These are phyloP conservation scores for Drosophila peninsularis DNA, from an alignment of 2,888 invertebrate genomes.

Conservation along the genomic window DNA sequence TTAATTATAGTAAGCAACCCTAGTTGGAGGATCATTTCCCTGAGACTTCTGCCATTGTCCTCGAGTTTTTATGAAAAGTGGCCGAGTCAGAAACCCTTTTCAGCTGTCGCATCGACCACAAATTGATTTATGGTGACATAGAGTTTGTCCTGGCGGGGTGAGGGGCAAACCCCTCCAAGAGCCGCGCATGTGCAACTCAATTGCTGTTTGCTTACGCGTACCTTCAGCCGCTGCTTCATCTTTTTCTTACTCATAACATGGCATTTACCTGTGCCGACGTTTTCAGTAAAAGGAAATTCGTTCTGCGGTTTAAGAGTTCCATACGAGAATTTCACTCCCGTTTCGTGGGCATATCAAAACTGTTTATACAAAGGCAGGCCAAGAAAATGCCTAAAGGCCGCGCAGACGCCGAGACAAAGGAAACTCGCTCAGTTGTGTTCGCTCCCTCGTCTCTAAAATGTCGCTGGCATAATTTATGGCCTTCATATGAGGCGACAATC, in stretches of 20 bases:
- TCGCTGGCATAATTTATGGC: conserved; percentile 82
- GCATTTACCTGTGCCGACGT: conserved; percentile 48
- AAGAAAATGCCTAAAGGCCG: conserved; percentile 53
- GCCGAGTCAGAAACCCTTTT: conserved; percentile 75
- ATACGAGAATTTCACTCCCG: conserved; percentile 69
- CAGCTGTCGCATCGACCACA: conserved; percentile 76
- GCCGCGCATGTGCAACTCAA: conserved; percentile 77
- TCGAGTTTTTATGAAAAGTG: conserved; percentile 33
- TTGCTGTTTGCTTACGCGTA: conserved; percentile 72
- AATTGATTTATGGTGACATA: conserved; percentile 78
- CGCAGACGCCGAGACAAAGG: conserved; percentile 51
- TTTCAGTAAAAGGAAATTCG: conserved; percentile 41
- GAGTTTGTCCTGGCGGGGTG: not conserved
- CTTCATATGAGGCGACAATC: conserved; percentile 77
- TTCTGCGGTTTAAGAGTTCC: conserved; percentile 79
- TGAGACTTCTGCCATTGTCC: conserved; percentile 37
- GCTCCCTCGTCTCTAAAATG: conserved; percentile 73
- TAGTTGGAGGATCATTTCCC: conserved; percentile 19
- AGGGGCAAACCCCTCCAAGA: conserved; percentile 19
- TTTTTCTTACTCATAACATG: conserved; percentile 12
- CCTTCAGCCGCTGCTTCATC: conserved; percentile 4
- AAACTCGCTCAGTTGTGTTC: conserved; percentile 55
- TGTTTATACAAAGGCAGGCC: conserved; percentile 51
- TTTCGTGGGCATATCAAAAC: conserved; percentile 62
- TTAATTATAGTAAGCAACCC: conserved; percentile 57